Evolutionary conservation across 2,797 vertebrate genomes (phyloP), one percentile per base, ranked within the genome.

Genomic region (Gallinago nigripennis): DNA sequence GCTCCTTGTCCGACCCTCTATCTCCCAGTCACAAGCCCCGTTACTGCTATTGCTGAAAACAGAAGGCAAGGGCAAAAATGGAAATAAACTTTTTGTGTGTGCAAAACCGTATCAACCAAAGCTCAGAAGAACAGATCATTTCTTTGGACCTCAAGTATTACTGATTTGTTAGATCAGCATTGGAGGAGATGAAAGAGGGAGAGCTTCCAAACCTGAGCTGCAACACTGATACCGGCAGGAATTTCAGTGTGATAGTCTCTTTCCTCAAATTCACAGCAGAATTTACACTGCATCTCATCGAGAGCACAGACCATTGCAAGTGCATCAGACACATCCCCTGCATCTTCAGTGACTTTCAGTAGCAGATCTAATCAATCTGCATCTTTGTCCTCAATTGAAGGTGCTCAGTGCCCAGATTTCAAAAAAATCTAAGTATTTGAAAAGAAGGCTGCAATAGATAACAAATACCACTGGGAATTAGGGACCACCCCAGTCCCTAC

Each of bases 21-120:
- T 11, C 37, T 64, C 4, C 0, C 4, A 76, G 41, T 72, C 78
- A 54, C 50, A 81, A 65, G 24, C 54, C 31, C 48, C 2, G 8
- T 18, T 79, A 48, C 50, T 86, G 70, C 80, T 87, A 79, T 79
- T 92, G 86, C 94, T 89, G 71, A 76, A 89, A 94, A 77, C 43
- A 85, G 46, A 61, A 30, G 15, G 16, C 68, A 87, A 46, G 89
- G 68, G 86, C 15, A 88, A 41, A 88, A 69, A 79, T 24, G 31
- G 51, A 63, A 86, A 27, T 20, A 66, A 31, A 79, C 12, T 50
- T 90, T 33, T 56, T 64, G 30, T 25, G 41, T 86, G 50, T 5
- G 16, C 58, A 88, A 72, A 92, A 31, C 10, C 11, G 0, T 30
- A 48, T 13, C 23, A 24, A 15, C 30, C 54, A 86, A 76, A 84